Evolutionary conservation across 92 coral and sea anemone species (phyloP).

Genomic region (Pocillopora grandis): DNA sequence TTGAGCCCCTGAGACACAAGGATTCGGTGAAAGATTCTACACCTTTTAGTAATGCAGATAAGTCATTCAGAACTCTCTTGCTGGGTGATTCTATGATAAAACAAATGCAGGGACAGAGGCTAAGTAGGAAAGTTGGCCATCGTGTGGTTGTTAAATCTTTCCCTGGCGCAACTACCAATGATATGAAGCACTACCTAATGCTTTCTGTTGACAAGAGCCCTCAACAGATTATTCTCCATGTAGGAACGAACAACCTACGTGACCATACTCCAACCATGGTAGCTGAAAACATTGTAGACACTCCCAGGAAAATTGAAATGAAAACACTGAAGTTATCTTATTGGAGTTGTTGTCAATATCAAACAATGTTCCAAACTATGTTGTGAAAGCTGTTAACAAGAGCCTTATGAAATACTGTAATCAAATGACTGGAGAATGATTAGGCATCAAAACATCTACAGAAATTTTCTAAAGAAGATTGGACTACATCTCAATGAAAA

Average conservation of each 20-base stretch:
- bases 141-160: no score
- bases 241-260: conserved; percentile 43
- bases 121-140: no score
- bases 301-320: conserved; percentile 15
- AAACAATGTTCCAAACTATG: conserved; percentile 16
- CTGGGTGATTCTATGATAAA: no score
- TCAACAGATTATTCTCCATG: not conserved
- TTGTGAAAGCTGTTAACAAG: conserved; percentile 8
- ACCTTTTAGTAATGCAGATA: no score
- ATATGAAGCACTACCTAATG: conserved; percentile 53
- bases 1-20: no score
- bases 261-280: not conserved
- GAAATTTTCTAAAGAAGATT: not conserved
- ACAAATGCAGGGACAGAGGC: no score
- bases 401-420: not conserved
- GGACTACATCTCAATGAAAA: no score
- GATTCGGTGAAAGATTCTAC: no score
- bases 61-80: no score
- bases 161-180: not conserved
- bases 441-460: not conserved
- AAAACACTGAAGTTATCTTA: conserved; percentile 13
- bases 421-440: conserved; percentile 3
- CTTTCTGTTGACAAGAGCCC: conserved; percentile 15
- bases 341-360: conserved; percentile 19
- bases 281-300: no score